A percentile compares a stretch with the other conserved stretches of the same genome.
phyloP scores from a whole-genome alignment of 2,888 invertebrate species.

The Trissonchulus sp. region DNA sequence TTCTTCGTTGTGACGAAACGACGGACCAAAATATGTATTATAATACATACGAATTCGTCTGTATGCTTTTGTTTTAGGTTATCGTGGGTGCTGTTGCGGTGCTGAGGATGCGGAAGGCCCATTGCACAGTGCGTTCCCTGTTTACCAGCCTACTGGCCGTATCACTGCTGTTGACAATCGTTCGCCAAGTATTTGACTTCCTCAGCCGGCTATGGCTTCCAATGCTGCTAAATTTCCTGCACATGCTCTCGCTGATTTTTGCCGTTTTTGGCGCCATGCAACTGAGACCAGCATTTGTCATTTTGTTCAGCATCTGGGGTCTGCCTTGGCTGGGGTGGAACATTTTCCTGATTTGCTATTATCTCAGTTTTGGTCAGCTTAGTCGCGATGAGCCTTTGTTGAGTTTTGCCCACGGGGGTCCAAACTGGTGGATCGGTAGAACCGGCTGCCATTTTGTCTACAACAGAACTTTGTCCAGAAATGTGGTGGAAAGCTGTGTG shows the following conservation, averaged over 20 bases:
- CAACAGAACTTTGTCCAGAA: not conserved
- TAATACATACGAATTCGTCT: too few species aligned
- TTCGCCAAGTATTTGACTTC: slow-evolving; percentile 91
- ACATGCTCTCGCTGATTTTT: slow-evolving; percentile 85
- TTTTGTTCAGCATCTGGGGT: slow-evolving; percentile 70
- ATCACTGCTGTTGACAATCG: slow-evolving; percentile 60
- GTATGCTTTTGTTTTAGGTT: too few species aligned
- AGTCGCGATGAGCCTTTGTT: slow-evolving; percentile 17
- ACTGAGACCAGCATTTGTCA: slow-evolving; percentile 77
- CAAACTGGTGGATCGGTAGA: slow-evolving; percentile 18
- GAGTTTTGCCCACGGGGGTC: slow-evolving; percentile 18
- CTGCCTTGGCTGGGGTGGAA: slow-evolving; percentile 89
- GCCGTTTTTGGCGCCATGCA: slow-evolving; percentile 92
- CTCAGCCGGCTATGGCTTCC: slow-evolving; percentile 95
- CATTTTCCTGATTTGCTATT: slow-evolving; percentile 84
- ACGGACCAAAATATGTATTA: too few species aligned
- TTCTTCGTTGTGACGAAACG: too few species aligned
- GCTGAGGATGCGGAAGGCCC: too few species aligned
- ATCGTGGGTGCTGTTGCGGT: too few species aligned
- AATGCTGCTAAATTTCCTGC: slow-evolving; percentile 86
- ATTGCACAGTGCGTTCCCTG: not conserved
- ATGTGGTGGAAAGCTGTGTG: not conserved
- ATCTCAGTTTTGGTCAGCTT: slow-evolving; percentile 65
- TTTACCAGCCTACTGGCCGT: slow-evolving; percentile 43
- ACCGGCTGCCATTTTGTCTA: not conserved